Base-by-base conservation (phyloP, 2,797 vertebrate species). In the Tympanoctomys barrerae region DNA sequence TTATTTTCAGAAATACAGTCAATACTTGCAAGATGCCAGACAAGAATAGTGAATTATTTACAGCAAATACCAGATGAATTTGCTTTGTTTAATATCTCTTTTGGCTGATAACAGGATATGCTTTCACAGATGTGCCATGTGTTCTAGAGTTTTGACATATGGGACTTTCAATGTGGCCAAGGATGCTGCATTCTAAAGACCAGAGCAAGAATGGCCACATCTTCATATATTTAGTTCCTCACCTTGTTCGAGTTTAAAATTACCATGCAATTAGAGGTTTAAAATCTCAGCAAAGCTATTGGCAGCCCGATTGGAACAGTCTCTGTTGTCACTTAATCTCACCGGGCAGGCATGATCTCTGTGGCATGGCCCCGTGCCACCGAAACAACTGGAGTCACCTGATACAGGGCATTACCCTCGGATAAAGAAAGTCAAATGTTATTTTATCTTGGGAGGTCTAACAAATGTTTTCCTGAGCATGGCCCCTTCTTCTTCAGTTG, bases 261-360 rank as follows among this genome's bases (percentile, higher is more conserved):
- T 86, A 95, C 88, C 84, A 79, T 81, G 49, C 83, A 94, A 85
- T 86, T 95, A 95, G 86, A 91, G 64, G 68, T 89, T 92, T 91
- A 97, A 96, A 61, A 97, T 97, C 77, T 97, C 95, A 92, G 93
- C 70, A 75, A 95, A 96, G 42, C 10, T 2, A 28, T 84, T 42
- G 21, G 9, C 14, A 16, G 14, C 39, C 39, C 39, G 22, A 19
- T 84, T 78, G 96, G 96, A 97, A 97, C 89, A 94, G 78, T 96
- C 97, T 98, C 96, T 98, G 81, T 96, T 93, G 96, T 97, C 94
- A 88, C 95, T 97, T 98, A 98, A 98, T 98, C 96, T 90, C 90
- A 96, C 89, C 28, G 71, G 94, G 98, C 92, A 98, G 96, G 64
- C 11, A 31, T 82, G 94, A 97, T 92, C 92, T 97, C 11, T 97